Conservation (phyloP, 2,797 vertebrate species). For the Clangula hyemalis region DNA sequence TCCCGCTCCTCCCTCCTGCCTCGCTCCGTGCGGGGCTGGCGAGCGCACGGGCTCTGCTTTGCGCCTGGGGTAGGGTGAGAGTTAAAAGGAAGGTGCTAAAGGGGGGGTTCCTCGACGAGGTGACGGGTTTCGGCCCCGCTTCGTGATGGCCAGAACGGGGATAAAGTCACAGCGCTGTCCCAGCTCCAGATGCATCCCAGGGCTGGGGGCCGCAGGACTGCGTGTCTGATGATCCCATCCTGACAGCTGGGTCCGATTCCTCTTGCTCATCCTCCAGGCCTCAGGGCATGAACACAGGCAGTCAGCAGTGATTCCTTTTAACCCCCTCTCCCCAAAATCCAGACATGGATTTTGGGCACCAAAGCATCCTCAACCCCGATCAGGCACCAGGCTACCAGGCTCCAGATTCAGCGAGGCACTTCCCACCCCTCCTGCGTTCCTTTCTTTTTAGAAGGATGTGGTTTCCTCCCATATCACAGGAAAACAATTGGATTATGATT, state of each 20-base stretch:
- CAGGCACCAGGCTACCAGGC: rapidly evolving
- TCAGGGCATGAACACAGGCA: neutral
- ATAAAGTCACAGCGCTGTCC: neutral
- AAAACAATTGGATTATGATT: neutral
- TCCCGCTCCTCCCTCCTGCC: neutral
- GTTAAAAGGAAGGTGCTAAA: neutral
- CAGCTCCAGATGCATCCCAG: neutral
- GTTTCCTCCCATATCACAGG: neutral
- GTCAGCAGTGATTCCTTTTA: neutral
- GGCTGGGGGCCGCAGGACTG: rapidly evolving
- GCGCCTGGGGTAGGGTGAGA: rapidly evolving
- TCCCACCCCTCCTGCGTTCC: neutral
- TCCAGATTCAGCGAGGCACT: neutral
- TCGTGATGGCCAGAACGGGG: neutral
- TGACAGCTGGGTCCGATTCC: neutral
- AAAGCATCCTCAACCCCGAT: neutral
- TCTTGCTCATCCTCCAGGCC: neutral
- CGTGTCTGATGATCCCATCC: neutral
- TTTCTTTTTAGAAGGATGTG: neutral
- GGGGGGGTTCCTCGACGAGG: neutral
- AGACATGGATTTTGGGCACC: rapidly evolving
- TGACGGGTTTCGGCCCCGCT: neutral
- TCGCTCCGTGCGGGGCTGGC: rapidly evolving
- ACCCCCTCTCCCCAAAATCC: rapidly evolving
- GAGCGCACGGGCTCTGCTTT: neutral